These are phyloP conservation scores for Palaemon carinicauda DNA, from an alignment of 1,140 invertebrate genomes.

Conservation along the genomic window DNA sequence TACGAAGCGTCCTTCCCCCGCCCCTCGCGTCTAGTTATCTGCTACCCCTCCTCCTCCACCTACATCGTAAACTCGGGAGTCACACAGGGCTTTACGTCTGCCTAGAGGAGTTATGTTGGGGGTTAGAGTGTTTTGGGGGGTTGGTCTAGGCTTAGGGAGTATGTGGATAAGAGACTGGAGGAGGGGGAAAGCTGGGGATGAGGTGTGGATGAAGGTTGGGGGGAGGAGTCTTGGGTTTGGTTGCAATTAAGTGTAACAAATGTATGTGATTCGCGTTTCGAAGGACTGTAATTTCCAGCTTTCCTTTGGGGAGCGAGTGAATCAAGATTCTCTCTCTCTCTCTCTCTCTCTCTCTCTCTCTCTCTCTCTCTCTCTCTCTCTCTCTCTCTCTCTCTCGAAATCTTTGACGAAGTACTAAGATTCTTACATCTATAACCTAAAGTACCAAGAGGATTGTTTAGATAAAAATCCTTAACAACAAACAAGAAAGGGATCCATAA, in stretches of 20 bases:
- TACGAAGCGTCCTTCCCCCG: background rate
- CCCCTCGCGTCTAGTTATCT: background rate
- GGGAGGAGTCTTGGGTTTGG: background rate
- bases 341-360: background rate
- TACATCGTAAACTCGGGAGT: background rate
- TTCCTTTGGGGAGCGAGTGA: background rate
- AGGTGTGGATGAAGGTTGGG: background rate
- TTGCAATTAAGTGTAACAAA: conserved; percentile 40
- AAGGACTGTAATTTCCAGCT: conserved; percentile 21
- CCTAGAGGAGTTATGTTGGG: no score
- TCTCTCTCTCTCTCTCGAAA: background rate
- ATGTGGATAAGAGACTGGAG: background rate
- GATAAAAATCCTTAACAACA: no score
- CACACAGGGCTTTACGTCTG: no score
- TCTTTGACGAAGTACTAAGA: background rate
- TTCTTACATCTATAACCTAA: no score
- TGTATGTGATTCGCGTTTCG: conserved; percentile 40
- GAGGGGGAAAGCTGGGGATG: background rate
- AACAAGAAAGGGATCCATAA: no score
- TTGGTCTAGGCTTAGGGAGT: background rate
- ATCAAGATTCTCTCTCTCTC: background rate
- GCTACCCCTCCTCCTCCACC: background rate
- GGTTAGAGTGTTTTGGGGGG: background rate
- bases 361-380: background rate
- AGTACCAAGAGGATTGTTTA: no score